These are phyloP conservation scores for Limnephilus marmoratus DNA, from an alignment of 2,888 invertebrate genomes.

Conservation along the genomic window DNA sequence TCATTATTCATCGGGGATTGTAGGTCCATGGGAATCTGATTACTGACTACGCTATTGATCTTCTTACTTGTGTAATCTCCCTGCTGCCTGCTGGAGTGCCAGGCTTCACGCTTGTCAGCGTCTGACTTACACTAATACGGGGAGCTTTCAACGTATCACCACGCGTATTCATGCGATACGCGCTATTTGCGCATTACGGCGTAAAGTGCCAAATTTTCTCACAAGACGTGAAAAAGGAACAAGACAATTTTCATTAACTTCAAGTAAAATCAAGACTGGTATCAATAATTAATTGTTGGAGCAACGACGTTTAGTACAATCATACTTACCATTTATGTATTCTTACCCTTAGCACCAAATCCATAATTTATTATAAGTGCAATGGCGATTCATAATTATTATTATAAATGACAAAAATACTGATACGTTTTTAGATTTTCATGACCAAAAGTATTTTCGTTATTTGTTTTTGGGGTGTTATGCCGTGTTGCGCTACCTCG, in stretches of 20 bases:
- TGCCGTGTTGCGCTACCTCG: too few relatives aligned
- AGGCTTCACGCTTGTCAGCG: conserved; percentile 28
- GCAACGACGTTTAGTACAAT: neutral
- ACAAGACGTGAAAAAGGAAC: neutral
- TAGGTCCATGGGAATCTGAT: conserved; percentile 42
- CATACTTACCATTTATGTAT: neutral
- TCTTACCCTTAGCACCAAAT: neutral
- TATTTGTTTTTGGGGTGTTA: too few relatives aligned
- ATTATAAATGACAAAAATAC: too few relatives aligned
- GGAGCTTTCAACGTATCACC: neutral
- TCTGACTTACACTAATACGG: neutral
- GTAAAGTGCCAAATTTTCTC: neutral
- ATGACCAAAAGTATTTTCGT: too few relatives aligned
- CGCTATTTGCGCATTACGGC: neutral
- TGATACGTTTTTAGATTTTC: too few relatives aligned
- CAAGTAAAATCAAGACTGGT: neutral
- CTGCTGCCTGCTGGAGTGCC: neutral
- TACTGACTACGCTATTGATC: conserved; percentile 45
- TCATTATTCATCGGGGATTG: conserved; percentile 36
- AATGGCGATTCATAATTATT: too few relatives aligned
- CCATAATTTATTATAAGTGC: too few relatives aligned
- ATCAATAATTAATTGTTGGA: neutral
- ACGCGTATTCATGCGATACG: neutral
- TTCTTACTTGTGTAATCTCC: conserved; percentile 20
- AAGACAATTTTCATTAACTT: neutral